Conservation (phyloP, 1,140 invertebrate species). For the Schlechtendalia chinensis region DNA sequence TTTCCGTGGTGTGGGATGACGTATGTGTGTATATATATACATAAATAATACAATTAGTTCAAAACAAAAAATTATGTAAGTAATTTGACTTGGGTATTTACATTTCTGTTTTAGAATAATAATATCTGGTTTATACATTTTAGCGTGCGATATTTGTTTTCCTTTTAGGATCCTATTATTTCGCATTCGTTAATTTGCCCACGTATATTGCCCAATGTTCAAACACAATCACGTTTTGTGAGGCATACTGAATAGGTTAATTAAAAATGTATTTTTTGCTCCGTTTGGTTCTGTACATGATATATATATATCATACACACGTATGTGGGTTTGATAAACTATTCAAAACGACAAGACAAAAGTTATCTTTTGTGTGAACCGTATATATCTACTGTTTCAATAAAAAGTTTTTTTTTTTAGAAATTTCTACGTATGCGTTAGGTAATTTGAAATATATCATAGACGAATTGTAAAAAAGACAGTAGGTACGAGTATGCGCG, state of each 20-base stretch:
- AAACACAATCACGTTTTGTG: constrained; percentile 21
- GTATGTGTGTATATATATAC: too few relatives aligned
- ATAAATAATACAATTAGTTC: background rate
- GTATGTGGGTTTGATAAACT: constrained; percentile 20
- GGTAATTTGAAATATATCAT: background rate
- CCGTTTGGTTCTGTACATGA: background rate
- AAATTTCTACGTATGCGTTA: background rate
- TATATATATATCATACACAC: constrained; percentile 6
- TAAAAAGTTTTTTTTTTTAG: background rate
- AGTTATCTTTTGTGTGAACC: background rate
- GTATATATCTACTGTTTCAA: background rate
- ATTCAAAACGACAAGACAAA: constrained; percentile 7
- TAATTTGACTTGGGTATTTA: background rate
- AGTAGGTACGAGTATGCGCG: background rate
- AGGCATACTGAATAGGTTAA: constrained; percentile 4
- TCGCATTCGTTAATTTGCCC: background rate
- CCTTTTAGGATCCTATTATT: background rate
- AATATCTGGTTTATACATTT: background rate
- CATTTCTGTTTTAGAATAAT: background rate
- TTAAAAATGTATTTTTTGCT: constrained; percentile 14
- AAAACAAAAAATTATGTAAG: background rate
- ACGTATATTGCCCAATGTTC: constrained; percentile 2
- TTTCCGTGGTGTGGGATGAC: background rate
- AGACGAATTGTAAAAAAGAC: background rate
- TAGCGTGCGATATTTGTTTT: background rate